Evolutionary conservation across 2,113 vertebrate genomes (phyloP).

Genomic region (Macquaria australasica): DNA sequence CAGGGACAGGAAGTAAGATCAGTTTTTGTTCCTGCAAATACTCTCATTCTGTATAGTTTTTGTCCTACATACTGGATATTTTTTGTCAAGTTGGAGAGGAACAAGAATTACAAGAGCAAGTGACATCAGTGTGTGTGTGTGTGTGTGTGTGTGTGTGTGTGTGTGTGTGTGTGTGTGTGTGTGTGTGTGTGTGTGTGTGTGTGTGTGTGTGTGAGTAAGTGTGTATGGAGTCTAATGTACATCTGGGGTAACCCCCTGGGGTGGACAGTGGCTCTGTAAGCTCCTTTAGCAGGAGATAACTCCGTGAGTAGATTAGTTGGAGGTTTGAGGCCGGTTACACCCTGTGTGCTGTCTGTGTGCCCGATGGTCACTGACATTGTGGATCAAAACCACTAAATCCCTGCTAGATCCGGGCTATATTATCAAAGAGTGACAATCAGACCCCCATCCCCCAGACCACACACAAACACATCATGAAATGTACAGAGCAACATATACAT

Average conservation of each 20-base stretch:
- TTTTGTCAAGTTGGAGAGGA: constrained; percentile 9
- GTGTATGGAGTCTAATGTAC: constrained; percentile 42
- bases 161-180: constrained; percentile 6
- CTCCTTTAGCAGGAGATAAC: constrained; percentile 77
- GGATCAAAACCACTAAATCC: constrained; percentile 67
- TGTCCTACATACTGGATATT: neutral
- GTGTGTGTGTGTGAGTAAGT: neutral
- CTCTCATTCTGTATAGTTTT: neutral
- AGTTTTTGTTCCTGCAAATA: constrained; percentile 30
- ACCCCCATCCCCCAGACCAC: neutral
- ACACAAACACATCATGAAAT: neutral
- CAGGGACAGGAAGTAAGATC: constrained; percentile 40
- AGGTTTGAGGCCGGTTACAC: constrained; percentile 60
- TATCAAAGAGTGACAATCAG: constrained; percentile 43
- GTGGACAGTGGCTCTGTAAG: constrained; percentile 66
- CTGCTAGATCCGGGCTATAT: constrained; percentile 38
- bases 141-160: constrained; percentile 34
- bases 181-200: constrained; percentile 19
- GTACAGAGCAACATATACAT: neutral
- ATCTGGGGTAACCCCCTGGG: constrained; percentile 68
- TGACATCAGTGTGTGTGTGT: constrained; percentile 21
- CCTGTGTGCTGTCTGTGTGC: constrained; percentile 64
- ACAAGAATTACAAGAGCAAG: constrained; percentile 7
- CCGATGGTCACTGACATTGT: constrained; percentile 60
- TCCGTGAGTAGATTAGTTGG: constrained; percentile 77